phyloP scores from a whole-genome alignment of 2,888 invertebrate genomes.

The Lordiphosa fenestrarum region DNA sequence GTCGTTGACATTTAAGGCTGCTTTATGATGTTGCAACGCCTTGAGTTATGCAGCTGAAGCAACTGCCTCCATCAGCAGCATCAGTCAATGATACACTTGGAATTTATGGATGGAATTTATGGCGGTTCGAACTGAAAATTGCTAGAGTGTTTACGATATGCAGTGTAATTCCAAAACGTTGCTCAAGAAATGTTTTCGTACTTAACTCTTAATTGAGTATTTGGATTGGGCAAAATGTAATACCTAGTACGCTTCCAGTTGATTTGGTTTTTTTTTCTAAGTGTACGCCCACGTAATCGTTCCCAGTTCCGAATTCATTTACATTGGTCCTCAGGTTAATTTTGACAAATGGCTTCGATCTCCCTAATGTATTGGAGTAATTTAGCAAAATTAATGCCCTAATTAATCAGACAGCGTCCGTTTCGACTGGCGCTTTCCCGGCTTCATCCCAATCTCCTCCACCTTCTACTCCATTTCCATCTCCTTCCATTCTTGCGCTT shows the following conservation, averaged over 20 bases:
- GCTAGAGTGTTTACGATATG: too few relatives aligned
- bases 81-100: neutral
- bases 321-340: constrained; percentile 76
- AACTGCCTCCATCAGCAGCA: neutral
- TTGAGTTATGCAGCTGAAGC: constrained; percentile 20
- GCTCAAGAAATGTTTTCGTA: too few relatives aligned
- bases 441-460: neutral
- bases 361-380: constrained; percentile 78
- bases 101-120: too few relatives aligned
- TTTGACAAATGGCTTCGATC: constrained; percentile 80
- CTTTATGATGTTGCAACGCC: constrained; percentile 14
- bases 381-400: constrained; percentile 79
- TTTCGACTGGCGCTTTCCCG: constrained; percentile 21
- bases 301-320: constrained; percentile 58
- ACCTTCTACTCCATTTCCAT: neutral
- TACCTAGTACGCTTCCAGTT: too few relatives aligned
- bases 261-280: neutral
- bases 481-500: neutral
- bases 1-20: constrained; percentile 40
- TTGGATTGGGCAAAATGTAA: too few relatives aligned
- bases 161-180: too few relatives aligned
- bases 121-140: too few relatives aligned
- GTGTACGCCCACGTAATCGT: constrained; percentile 12
- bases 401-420: constrained; percentile 75
- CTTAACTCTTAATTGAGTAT: too few relatives aligned